Evolutionary conservation across 2,113 vertebrate species (phyloP), one percentile per base, ranked within the genome.

Genomic region (Pseudolaguvia tuberculata): DNA sequence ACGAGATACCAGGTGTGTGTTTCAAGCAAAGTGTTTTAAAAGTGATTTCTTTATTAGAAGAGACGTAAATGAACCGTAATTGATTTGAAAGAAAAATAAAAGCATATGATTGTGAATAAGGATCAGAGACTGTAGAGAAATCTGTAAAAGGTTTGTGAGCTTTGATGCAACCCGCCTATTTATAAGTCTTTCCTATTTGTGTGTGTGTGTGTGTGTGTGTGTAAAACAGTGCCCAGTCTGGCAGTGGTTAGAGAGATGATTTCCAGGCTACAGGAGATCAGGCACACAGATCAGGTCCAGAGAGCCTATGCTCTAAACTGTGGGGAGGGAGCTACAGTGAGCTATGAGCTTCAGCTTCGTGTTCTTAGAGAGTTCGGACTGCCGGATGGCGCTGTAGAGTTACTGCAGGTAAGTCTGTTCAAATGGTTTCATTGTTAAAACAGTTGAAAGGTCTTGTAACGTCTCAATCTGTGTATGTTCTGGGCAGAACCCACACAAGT

Each of bases 401-500:
- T 99, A 13, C 69, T 99, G 83, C 97, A 99, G 95, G 97, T 98
- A 21, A 62, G 65, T 18, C 1, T 10, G 1, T 31, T 31, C 4
- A 29, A 50, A 31, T 58, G 8, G 45, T 57, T 12, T 42, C 21
- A 48, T 23, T 62, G 0, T 47, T 62, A 21, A 21, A 58, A 14
- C n/a, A 27, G 14, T 70, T 0, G 14, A 9, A 55, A 53, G 7
- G 14, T 48, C 6, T 72, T 1, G 47, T 56, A 23, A 23, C 3
- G 15, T 3, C 1, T 42, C 5, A 42, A n/a, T 70, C 15, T 72
- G 13, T 76, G 72, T 18, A 78, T 29, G 47, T 48, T 71, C 78
- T 82, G 2, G n/a, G 18, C 85, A 99, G 96, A 99, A 98, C 86
- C 97, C 97, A 52, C 96, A 95, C 87, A 99, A 99, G 84, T 99